Conservation (phyloP, 2,113 vertebrate genomes). For the Sapajus apella region DNA sequence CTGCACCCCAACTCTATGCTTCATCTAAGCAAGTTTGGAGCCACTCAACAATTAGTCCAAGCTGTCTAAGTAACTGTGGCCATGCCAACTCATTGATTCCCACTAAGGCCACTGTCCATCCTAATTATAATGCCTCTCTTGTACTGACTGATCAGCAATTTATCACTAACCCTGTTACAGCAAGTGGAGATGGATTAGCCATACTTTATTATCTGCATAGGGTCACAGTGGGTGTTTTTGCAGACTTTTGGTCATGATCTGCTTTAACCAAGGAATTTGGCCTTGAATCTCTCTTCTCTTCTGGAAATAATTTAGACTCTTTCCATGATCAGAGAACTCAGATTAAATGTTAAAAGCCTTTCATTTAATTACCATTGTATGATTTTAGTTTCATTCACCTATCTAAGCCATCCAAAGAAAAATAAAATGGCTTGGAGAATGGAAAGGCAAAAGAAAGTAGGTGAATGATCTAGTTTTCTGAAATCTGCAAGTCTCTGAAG, state of each 20-base stretch:
- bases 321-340: neutral
- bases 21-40: neutral
- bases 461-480: conserved; percentile 31
- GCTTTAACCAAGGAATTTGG: conserved; percentile 11
- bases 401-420: neutral
- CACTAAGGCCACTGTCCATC: neutral
- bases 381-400: neutral
- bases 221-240: neutral
- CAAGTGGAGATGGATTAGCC: neutral
- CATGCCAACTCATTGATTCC: neutral
- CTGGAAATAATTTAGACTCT: neutral
- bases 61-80: neutral
- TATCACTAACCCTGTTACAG: neutral
- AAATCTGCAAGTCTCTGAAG: conserved; percentile 45
- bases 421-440: neutral
- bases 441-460: conserved; percentile 11
- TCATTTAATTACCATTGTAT: neutral
- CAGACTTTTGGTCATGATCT: neutral
- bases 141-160: neutral
- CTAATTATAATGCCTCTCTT: neutral
- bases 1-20: neutral
- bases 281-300: neutral
- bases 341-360: conserved; percentile 36
- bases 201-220: neutral
- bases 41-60: neutral